Conservation (phyloP, 2,888 invertebrate genomes). For the Ceramica pisi region DNA sequence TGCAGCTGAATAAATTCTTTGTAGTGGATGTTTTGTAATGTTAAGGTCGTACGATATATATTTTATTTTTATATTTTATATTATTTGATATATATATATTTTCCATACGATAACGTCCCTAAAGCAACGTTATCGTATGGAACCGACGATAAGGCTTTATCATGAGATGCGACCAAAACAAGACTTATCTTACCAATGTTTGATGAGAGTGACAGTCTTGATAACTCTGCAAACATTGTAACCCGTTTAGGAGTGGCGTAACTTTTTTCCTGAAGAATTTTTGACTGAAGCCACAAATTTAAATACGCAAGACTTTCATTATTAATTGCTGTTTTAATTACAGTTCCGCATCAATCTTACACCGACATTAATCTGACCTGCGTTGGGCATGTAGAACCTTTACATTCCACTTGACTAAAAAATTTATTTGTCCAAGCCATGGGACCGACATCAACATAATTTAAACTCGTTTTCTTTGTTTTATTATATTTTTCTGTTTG, state of each 20-base stretch:
- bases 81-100: too few species aligned
- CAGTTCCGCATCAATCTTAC: conserved; percentile 22
- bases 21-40: conserved; percentile 7
- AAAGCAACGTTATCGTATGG: not conserved
- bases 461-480: conserved; percentile 10
- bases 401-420: not conserved
- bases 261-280: conserved; percentile 2
- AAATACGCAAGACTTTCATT: not conserved
- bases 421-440: not conserved
- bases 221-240: conserved; percentile 6
- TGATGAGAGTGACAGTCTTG: conserved; percentile 13
- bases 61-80: too few species aligned
- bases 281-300: not conserved
- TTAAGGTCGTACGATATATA: conserved; percentile 15
- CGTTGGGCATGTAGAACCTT: not conserved
- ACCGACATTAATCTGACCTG: not conserved
- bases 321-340: conserved; percentile 18
- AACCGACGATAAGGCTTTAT: conserved; percentile 31
- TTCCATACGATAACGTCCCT: too few species aligned
- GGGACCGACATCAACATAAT: not conserved
- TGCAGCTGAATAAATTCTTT: conserved; percentile 4
- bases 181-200: conserved; percentile 16
- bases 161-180: conserved; percentile 5
- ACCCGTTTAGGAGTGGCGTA: conserved; percentile 2
- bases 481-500: conserved; percentile 26